phyloP scores from a whole-genome alignment of 2,888 invertebrate species.

The Autographa pulchrina region DNA sequence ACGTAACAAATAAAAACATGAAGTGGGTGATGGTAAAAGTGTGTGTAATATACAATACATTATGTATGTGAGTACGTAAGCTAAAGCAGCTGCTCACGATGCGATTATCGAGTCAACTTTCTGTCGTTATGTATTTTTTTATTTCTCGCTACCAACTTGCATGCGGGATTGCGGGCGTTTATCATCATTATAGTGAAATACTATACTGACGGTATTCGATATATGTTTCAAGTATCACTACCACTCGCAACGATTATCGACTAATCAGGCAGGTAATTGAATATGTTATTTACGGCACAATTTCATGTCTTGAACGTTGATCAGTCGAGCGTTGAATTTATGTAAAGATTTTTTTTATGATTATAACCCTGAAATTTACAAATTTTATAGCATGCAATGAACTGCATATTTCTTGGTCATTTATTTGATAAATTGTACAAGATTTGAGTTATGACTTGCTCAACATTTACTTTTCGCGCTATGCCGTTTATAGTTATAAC shows the following conservation, averaged over 20 bases:
- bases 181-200: constrained; percentile 53
- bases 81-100: constrained; percentile 26
- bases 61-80: constrained; percentile 3
- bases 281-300: constrained; percentile 39
- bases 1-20: constrained; percentile 45
- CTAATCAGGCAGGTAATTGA: constrained; percentile 52
- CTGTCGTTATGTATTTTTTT: constrained; percentile 40
- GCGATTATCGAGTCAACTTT: constrained; percentile 45
- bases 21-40: constrained; percentile 49
- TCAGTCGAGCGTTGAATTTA: constrained; percentile 15
- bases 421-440: constrained; percentile 35
- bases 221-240: constrained; percentile 52
- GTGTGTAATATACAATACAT: constrained; percentile 24
- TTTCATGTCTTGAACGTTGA: constrained; percentile 17
- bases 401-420: constrained; percentile 26
- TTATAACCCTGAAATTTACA: constrained; percentile 28
- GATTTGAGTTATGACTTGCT: constrained; percentile 30
- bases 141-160: constrained; percentile 17
- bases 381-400: constrained; percentile 25
- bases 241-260: constrained; percentile 43
- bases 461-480: constrained; percentile 17
- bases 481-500: constrained; percentile 16
- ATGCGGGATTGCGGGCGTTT: constrained; percentile 33
- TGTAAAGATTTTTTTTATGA: constrained; percentile 6
- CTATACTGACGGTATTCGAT: constrained; percentile 43